These are phyloP conservation scores for Stenurella melanura DNA, from an alignment of 2,888 invertebrate species.

Conservation along the genomic window DNA sequence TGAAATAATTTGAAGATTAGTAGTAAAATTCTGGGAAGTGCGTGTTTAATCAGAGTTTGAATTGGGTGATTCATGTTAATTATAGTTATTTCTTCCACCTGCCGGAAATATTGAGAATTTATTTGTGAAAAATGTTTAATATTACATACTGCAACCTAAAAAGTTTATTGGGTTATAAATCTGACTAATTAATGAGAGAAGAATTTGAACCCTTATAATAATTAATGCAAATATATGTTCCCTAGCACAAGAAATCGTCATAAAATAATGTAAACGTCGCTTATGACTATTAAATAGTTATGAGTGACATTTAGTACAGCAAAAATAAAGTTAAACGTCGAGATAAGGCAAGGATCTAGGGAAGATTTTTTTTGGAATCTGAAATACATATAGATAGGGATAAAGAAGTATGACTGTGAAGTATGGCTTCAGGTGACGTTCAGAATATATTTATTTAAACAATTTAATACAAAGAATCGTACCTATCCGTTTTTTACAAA, in stretches of 20 bases:
- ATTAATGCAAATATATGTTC: conserved; percentile 23
- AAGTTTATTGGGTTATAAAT: conserved; percentile 24
- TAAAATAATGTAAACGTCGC: conserved; percentile 2
- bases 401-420: too few relatives aligned
- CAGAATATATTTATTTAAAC: too few relatives aligned
- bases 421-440: too few relatives aligned
- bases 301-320: too few relatives aligned
- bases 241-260: not conserved
- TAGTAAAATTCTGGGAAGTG: conserved; percentile 15
- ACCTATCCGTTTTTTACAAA: too few relatives aligned
- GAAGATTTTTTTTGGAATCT: too few relatives aligned
- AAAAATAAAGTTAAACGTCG: too few relatives aligned
- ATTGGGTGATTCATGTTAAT: conserved; percentile 32
- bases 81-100: conserved; percentile 23
- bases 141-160: conserved; percentile 25
- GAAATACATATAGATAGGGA: too few relatives aligned
- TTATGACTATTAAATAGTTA: conserved; percentile 14
- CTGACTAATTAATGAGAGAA: conserved; percentile 18
- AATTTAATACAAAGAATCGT: too few relatives aligned
- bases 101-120: conserved; percentile 34
- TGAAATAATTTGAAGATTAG: conserved; percentile 19
- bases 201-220: conserved; percentile 12
- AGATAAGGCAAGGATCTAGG: too few relatives aligned
- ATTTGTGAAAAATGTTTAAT: conserved; percentile 28
- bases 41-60: conserved; percentile 27